A percentile compares a stretch with the other conserved stretches of the same genome.
phyloP scores from a whole-genome alignment of 2,797 vertebrate species.

The Eupleurogrammus muticus region DNA sequence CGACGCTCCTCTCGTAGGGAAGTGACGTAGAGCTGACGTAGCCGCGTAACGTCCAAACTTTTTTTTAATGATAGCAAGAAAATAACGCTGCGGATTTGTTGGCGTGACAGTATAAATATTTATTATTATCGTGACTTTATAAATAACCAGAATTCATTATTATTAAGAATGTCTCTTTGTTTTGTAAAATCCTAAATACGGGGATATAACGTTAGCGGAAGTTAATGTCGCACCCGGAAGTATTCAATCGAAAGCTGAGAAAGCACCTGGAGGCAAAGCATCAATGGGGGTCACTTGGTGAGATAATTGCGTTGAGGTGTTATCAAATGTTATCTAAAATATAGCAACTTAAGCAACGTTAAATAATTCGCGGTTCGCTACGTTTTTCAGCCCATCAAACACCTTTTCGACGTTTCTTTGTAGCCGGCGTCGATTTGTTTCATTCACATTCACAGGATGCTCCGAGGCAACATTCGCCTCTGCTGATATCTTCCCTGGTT shows the following conservation, averaged over 20 bases:
- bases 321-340: not conserved
- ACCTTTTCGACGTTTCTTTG: too few relatives aligned
- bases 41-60: not conserved
- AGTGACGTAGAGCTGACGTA: conserved; percentile 46
- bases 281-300: conserved; percentile 87
- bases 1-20: conserved; percentile 35
- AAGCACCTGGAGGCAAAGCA: conserved; percentile 22
- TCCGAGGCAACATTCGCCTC: not conserved
- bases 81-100: not conserved
- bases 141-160: rapidly evolving
- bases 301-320: conserved; percentile 35
- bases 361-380: not conserved
- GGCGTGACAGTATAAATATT: rapidly evolving
- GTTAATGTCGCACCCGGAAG: conserved; percentile 59
- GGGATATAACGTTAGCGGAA: conserved; percentile 26
- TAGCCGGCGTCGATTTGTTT: not conserved
- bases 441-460: not conserved
- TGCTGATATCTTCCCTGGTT: not conserved
- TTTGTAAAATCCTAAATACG: not conserved
- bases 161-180: rapidly evolving
- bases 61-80: rapidly evolving
- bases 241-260: conserved; percentile 15
- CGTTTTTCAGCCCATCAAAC: rapidly evolving
- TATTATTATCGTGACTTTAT: rapidly evolving
- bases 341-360: too few relatives aligned